Evolutionary conservation across 2,888 invertebrate species (phyloP).

Genomic region (Colletes collaris): DNA sequence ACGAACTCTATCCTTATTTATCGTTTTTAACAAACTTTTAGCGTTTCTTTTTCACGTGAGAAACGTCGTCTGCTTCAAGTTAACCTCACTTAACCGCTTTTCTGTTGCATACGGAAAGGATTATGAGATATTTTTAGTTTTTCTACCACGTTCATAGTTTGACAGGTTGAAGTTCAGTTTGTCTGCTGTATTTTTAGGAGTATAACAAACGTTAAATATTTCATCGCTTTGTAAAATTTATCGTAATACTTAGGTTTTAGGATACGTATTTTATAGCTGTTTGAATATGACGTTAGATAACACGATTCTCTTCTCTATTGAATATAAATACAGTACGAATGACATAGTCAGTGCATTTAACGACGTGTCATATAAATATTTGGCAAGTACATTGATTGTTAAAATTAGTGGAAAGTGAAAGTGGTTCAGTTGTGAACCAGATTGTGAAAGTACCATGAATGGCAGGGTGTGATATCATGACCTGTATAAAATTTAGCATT

Average conservation of each 20-base stretch:
- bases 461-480: constrained; percentile 7
- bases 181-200: not conserved
- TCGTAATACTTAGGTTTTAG: not conserved
- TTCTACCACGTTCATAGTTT: not conserved
- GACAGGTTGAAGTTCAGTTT: not conserved
- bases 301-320: not conserved
- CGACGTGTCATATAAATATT: not conserved
- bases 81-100: constrained; percentile 62
- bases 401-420: constrained; percentile 50
- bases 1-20: not conserved
- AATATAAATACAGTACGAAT: not conserved
- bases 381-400: constrained; percentile 10
- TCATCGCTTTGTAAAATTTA: not conserved
- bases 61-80: constrained; percentile 67
- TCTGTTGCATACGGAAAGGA: constrained; percentile 46
- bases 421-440: constrained; percentile 27
- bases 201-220: not conserved
- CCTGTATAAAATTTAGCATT: constrained; percentile 6
- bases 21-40: constrained; percentile 2
- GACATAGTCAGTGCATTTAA: not conserved
- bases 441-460: constrained; percentile 49
- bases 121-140: constrained; percentile 14
- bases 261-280: constrained; percentile 21
- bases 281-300: constrained; percentile 30
- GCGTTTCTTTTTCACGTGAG: constrained; percentile 5